These are phyloP conservation scores for Protonemura montana DNA, from an alignment of 2,888 invertebrate genomes.

Conservation along the genomic window DNA sequence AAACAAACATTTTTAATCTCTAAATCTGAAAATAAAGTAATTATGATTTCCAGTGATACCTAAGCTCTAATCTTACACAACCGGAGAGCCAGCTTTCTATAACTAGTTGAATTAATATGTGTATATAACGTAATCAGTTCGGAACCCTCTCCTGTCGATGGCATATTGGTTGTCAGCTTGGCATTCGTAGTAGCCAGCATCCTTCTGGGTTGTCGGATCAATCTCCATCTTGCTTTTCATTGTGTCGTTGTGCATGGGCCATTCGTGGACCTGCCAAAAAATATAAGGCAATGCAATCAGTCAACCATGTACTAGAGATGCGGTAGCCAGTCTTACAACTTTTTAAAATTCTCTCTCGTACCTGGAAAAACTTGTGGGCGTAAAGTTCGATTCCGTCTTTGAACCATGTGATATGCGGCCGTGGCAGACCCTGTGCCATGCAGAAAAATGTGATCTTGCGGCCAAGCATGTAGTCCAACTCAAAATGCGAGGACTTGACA, in stretches of 20 bases:
- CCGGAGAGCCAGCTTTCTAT: background rate
- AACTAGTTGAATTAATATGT: conserved; percentile 50
- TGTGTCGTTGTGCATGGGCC: conserved; percentile 70
- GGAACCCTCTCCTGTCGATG: conserved; percentile 71
- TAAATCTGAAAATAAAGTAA: background rate
- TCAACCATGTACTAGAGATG: background rate
- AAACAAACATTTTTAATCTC: background rate
- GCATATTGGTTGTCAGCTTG: conserved; percentile 76
- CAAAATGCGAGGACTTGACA: conserved; percentile 74
- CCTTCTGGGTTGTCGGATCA: conserved; percentile 75
- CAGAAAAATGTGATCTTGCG: conserved; percentile 80
- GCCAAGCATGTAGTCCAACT: conserved; percentile 75
- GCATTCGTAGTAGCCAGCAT: conserved; percentile 76
- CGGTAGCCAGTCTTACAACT: background rate
- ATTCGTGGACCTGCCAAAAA: conserved; percentile 68
- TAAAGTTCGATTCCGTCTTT: conserved; percentile 80
- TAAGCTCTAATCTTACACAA: background rate
- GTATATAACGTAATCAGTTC: conserved; percentile 64
- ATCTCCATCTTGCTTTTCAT: conserved; percentile 79
- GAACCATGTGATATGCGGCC: conserved; percentile 80
- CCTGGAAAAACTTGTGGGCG: conserved; percentile 74
- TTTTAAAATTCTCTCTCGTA: conserved; percentile 53
- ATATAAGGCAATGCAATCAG: background rate
- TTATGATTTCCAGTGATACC: background rate
- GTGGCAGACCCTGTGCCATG: conserved; percentile 73